phyloP scores from a whole-genome alignment of 2,888 invertebrate species.

The Cantharis lateralis region DNA sequence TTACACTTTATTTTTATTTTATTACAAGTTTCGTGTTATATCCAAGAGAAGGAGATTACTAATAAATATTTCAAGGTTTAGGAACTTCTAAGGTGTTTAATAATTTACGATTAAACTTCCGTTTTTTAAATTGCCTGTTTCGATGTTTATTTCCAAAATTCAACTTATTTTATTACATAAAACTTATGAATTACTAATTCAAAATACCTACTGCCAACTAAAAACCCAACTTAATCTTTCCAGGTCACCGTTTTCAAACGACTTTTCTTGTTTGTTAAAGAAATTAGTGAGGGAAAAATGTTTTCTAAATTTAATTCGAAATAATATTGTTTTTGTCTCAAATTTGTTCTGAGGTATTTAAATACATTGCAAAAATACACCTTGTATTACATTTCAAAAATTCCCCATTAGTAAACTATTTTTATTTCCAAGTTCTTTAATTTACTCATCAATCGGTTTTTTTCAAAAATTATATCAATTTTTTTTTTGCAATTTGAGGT shows the following conservation, averaged over 20 bases:
- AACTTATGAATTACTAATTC: background rate
- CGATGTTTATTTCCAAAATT: background rate
- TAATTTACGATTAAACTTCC: conserved; percentile 4
- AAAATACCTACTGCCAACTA: background rate
- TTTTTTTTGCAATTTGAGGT: no score
- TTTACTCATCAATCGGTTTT: background rate
- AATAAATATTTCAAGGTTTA: conserved; percentile 11
- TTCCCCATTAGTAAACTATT: background rate
- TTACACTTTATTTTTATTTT: background rate
- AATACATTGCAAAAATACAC: background rate
- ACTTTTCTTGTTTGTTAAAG: background rate
- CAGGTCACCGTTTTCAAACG: background rate
- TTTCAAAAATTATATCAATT: no score
- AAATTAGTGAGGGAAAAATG: no score
- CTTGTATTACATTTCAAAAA: background rate
- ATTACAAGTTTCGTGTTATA: background rate
- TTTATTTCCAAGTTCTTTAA: background rate
- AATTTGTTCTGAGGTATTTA: background rate
- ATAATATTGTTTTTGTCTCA: background rate
- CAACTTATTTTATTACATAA: background rate
- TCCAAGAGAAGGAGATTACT: background rate
- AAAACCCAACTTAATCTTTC: background rate
- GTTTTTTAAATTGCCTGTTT: conserved; percentile 3
- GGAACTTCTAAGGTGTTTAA: conserved; percentile 4
- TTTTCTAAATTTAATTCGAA: background rate